These are phyloP conservation scores for Sycophila sp. DNA, from an alignment of 1,140 invertebrate genomes.

Conservation along the genomic window DNA sequence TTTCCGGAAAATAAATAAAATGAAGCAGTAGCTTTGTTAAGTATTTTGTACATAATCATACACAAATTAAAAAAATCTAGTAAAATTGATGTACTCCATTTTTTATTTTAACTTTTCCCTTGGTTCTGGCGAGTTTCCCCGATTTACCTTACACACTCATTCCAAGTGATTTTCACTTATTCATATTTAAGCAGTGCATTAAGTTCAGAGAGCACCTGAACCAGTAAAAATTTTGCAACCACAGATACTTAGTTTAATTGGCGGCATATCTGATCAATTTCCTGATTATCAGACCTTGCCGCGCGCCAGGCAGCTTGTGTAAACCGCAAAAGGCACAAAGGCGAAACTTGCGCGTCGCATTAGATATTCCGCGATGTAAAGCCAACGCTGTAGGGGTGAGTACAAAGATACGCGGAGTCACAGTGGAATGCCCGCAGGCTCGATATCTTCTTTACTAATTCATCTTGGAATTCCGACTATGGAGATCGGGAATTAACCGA, in stretches of 20 bases:
- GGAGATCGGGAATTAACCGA: constrained; percentile 53
- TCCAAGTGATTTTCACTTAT: too few relatives aligned
- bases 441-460: constrained; percentile 66
- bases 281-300: constrained; percentile 23
- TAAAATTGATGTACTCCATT: too few relatives aligned
- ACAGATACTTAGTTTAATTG: constrained; percentile 39
- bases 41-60: too few relatives aligned
- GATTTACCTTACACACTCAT: too few relatives aligned
- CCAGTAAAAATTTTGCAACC: constrained; percentile 15
- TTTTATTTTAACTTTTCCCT: too few relatives aligned
- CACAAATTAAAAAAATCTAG: too few relatives aligned
- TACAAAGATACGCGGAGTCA: background rate
- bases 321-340: constrained; percentile 26
- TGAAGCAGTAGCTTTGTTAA: too few relatives aligned
- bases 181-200: too few relatives aligned
- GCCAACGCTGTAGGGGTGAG: background rate
- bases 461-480: constrained; percentile 56
- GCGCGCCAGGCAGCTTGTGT: constrained; percentile 12
- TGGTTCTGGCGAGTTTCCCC: too few relatives aligned
- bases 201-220: too few relatives aligned
- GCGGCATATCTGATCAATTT: constrained; percentile 38
- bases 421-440: constrained; percentile 60
- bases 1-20: too few relatives aligned
- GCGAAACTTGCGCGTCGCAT: constrained; percentile 9
- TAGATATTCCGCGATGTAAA: constrained; percentile 23